These are phyloP conservation scores for Pristionchus maxplancki DNA, from an alignment of 2,888 invertebrate species.

Conservation along the genomic window DNA sequence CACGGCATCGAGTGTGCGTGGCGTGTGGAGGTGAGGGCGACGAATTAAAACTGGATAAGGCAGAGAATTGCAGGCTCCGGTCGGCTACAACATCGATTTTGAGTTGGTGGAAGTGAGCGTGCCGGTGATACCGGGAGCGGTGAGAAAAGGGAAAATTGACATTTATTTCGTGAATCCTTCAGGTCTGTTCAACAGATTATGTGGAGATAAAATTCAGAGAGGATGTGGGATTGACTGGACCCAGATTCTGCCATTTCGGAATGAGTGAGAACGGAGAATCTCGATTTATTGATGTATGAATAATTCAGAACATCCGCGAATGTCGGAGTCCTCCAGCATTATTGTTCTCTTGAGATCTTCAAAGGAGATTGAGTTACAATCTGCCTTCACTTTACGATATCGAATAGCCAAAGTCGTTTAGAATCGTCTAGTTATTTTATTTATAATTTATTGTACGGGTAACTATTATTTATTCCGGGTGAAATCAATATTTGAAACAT, in stretches of 20 bases:
- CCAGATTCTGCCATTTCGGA: conserved; percentile 26
- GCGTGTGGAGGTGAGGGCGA: conserved; percentile 40
- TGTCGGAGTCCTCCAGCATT: background rate
- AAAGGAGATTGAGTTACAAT: background rate
- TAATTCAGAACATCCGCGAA: background rate
- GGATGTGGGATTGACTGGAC: conserved; percentile 23
- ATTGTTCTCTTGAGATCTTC: background rate
- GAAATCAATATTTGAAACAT: background rate
- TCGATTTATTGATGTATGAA: background rate
- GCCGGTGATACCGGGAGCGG: background rate
- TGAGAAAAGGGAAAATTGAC: background rate
- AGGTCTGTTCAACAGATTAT: conserved; percentile 4
- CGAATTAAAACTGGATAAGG: background rate
- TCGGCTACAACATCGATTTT: conserved; percentile 22
- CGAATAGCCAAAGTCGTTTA: background rate
- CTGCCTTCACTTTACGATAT: background rate
- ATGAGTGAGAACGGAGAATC: background rate
- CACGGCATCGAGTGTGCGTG: conserved; percentile 18
- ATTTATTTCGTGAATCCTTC: background rate
- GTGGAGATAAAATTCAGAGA: conserved; percentile 35
- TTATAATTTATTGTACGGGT: background rate
- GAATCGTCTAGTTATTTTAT: background rate
- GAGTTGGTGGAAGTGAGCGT: conserved; percentile 1
- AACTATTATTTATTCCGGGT: background rate
- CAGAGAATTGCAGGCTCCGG: background rate